These are phyloP conservation scores for Psittacula echo DNA, from an alignment of 2,797 vertebrate genomes.

Conservation along the genomic window DNA sequence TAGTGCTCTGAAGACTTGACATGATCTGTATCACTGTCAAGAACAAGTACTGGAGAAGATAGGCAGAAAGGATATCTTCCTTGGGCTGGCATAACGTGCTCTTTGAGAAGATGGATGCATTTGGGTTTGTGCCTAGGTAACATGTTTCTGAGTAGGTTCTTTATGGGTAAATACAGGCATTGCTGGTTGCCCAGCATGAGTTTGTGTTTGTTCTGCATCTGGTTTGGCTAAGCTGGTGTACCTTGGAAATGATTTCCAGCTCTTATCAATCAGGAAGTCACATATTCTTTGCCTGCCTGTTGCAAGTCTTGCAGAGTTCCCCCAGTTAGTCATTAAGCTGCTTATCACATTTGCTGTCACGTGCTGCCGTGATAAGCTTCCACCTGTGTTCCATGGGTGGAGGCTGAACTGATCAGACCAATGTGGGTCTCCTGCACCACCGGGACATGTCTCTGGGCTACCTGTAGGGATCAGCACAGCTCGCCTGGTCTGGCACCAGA, in stretches of 20 bases:
- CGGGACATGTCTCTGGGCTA: background rate
- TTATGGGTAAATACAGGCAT: rapidly evolving
- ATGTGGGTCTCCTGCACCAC: background rate
- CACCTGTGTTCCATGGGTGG: background rate
- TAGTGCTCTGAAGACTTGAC: background rate
- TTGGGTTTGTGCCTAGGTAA: background rate
- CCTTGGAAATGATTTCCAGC: background rate
- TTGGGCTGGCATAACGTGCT: background rate
- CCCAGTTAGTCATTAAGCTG: conserved; percentile 42
- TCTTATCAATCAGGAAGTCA: background rate
- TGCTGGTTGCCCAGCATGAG: background rate
- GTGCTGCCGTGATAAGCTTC: background rate
- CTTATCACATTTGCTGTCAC: conserved; percentile 2
- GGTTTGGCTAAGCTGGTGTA: background rate
- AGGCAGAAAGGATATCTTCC: background rate
- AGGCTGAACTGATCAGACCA: background rate
- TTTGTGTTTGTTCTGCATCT: conserved; percentile 17
- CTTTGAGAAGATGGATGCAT: background rate
- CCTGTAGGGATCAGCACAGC: background rate
- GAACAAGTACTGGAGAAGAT: background rate
- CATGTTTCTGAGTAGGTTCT: background rate
- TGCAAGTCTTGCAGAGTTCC: background rate
- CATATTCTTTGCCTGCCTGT: background rate
- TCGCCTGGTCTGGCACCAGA: rapidly evolving
- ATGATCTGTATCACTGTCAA: background rate